These are phyloP conservation scores for Muricea muricata DNA, from an alignment of 92 coral and sea anemone genomes.

Conservation along the genomic window DNA sequence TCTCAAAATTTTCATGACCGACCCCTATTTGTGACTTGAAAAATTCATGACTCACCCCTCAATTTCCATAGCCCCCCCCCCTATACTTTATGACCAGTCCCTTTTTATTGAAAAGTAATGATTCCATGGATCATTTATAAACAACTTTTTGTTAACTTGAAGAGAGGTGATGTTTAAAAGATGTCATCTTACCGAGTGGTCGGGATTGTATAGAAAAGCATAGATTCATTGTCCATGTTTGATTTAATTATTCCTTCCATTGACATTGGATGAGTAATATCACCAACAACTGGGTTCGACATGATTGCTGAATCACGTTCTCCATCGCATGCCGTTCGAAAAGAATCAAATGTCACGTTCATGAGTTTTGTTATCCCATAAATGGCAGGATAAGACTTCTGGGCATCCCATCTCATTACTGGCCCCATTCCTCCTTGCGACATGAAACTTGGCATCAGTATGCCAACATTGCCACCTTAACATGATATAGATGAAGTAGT, in stretches of 20 bases:
- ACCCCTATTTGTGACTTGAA: no score
- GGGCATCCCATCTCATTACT: conserved; percentile 72
- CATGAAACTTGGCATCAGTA: conserved; percentile 71
- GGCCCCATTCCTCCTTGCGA: conserved; percentile 77
- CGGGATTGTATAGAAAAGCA: conserved; percentile 67
- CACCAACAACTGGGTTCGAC: conserved; percentile 76
- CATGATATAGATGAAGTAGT: neutral
- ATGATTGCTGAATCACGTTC: conserved; percentile 68
- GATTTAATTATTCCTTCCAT: conserved; percentile 6
- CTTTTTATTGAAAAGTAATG: no score
- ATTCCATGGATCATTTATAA: no score
- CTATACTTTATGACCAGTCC: no score
- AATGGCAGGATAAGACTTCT: conserved; percentile 71
- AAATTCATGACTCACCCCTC: no score
- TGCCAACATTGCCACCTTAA: conserved; percentile 78
- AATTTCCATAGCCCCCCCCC: no score
- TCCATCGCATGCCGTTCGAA: conserved; percentile 72
- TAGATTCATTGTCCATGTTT: conserved; percentile 59
- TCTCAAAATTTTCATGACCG: no score
- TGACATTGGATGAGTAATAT: conserved; percentile 80
- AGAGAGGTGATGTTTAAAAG: neutral
- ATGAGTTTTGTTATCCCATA: conserved; percentile 72
- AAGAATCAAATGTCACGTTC: conserved; percentile 68
- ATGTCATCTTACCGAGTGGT: conserved; percentile 46
- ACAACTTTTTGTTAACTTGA: no score